phyloP scores from a whole-genome alignment of 1,140 invertebrate species.

The Drosophila murphyi region DNA sequence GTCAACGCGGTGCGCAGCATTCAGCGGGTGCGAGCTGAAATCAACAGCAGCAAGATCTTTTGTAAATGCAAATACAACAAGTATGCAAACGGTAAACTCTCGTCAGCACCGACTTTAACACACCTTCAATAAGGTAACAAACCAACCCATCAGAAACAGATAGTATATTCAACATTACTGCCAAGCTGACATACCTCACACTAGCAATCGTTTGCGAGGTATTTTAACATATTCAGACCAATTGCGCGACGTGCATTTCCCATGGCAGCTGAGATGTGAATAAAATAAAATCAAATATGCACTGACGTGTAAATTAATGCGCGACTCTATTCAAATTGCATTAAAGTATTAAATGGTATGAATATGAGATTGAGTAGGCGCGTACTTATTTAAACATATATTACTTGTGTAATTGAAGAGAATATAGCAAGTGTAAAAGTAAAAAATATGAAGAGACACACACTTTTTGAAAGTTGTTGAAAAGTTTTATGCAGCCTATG shows the following conservation, averaged over 20 bases:
- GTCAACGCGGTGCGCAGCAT: slow-evolving; percentile 50
- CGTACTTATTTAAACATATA: slow-evolving; percentile 9
- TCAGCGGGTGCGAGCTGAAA: slow-evolving; percentile 2
- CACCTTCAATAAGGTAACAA: slow-evolving; percentile 1
- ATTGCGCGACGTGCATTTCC: slow-evolving; percentile 28
- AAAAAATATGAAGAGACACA: slow-evolving; percentile 20
- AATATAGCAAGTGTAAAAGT: slow-evolving; percentile 8
- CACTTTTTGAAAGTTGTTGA: slow-evolving; percentile 34
- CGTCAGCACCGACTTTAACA: neutral
- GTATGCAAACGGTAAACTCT: neutral
- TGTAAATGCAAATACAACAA: slow-evolving; percentile 24
- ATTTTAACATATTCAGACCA: slow-evolving; percentile 20
- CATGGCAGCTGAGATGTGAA: slow-evolving; percentile 53
- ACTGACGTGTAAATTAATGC: slow-evolving; percentile 75
- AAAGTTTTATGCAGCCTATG: slow-evolving; percentile 31
- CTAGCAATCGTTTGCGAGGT: neutral
- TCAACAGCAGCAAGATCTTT: slow-evolving; percentile 1
- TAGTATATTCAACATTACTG: neutral
- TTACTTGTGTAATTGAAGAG: slow-evolving; percentile 31
- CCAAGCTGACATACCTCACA: slow-evolving; percentile 2
- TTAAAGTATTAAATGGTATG: slow-evolving; percentile 39
- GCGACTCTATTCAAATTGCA: slow-evolving; percentile 47
- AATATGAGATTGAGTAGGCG: slow-evolving; percentile 16
- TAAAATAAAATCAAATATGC: slow-evolving; percentile 77
- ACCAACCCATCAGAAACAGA: neutral